These are phyloP conservation scores for Barnardius zonarius DNA, from an alignment of 2,113 vertebrate species.

Conservation along the genomic window DNA sequence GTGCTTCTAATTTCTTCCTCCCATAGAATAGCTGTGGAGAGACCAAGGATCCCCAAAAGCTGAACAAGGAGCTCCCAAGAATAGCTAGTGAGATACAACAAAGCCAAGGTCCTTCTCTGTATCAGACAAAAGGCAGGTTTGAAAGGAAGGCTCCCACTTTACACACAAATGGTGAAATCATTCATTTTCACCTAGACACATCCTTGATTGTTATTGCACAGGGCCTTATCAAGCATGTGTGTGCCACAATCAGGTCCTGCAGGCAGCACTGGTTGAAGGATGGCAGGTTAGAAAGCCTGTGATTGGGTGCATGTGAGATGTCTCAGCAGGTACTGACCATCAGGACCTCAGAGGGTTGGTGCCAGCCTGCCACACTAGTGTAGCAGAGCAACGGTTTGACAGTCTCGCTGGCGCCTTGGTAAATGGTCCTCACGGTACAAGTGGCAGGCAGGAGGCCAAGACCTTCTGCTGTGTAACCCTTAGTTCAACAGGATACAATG, in stretches of 20 bases:
- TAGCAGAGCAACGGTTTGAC: not conserved
- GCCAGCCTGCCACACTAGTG: not conserved
- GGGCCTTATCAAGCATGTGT: fast-evolving
- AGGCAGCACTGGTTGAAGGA: not conserved
- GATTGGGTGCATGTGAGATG: not conserved
- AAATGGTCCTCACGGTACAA: not conserved
- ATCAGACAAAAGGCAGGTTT: not conserved
- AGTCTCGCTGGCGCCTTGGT: not conserved
- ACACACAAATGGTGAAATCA: not conserved
- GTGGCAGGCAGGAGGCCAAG: not conserved
- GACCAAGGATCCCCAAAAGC: not conserved
- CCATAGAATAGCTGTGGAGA: not conserved
- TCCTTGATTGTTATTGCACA: not conserved
- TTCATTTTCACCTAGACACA: not conserved
- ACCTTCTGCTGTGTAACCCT: not conserved
- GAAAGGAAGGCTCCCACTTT: not conserved
- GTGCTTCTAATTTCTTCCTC: not conserved
- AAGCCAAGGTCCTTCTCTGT: not conserved
- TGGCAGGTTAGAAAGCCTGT: not conserved
- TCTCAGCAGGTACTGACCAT: not conserved
- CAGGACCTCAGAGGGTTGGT: not conserved
- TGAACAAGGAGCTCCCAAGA: not conserved
- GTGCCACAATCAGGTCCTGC: not conserved
- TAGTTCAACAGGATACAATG: not conserved
- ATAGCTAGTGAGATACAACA: not conserved